Conservation (phyloP, 2,888 invertebrate species). For the Dolomedes plantarius region DNA sequence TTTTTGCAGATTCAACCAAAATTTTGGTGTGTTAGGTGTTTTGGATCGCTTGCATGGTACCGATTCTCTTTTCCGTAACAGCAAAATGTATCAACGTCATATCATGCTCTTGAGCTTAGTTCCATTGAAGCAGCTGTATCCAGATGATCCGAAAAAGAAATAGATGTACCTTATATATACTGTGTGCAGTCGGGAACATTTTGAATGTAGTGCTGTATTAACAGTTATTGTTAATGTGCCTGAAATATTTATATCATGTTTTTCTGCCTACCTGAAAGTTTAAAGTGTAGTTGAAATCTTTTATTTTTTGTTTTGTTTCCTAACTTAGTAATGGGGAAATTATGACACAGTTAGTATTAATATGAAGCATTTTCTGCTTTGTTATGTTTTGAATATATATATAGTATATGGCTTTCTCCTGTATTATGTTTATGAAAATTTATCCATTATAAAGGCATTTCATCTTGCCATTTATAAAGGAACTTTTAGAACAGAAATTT, state of each 20-base stretch:
- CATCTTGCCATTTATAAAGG: too few species aligned
- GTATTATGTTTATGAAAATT: too few species aligned
- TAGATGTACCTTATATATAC: neutral
- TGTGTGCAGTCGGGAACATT: neutral
- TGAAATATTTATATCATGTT: neutral
- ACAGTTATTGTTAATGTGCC: constrained; percentile 27
- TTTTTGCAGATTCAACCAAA: constrained; percentile 85
- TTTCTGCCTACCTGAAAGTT: neutral
- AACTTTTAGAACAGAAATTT: too few species aligned
- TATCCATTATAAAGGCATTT: too few species aligned
- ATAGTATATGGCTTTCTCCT: too few species aligned
- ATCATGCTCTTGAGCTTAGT: constrained; percentile 76
- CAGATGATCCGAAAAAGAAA: constrained; percentile 72
- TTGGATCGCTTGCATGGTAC: constrained; percentile 90
- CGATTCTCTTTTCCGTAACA: constrained; percentile 85
- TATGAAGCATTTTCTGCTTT: too few species aligned
- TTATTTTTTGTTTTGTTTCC: too few species aligned
- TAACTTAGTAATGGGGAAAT: too few species aligned
- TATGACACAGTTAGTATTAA: too few species aligned
- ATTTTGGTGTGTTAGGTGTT: constrained; percentile 88
- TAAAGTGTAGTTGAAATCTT: too few species aligned
- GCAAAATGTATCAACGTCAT: constrained; percentile 84
- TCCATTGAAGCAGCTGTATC: constrained; percentile 76
- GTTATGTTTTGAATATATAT: too few species aligned
- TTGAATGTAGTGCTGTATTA: neutral